A percentile compares a stretch with the other conserved stretches of the same genome.
These are phyloP conservation scores for Thumatha senex DNA, from an alignment of 2,888 invertebrate species.

Conservation along the genomic window DNA sequence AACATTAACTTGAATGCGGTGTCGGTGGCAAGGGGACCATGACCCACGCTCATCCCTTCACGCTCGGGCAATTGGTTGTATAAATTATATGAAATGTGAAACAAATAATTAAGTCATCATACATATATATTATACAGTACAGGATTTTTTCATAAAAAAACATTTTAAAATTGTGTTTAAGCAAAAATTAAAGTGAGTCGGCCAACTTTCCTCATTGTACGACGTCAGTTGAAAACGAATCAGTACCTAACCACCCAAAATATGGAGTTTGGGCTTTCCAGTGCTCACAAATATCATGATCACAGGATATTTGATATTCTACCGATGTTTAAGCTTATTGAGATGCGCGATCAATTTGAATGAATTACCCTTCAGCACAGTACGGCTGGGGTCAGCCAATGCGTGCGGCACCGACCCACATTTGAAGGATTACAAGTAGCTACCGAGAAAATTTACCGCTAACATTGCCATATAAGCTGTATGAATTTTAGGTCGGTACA, in stretches of 20 bases:
- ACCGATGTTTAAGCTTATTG: constrained; percentile 36
- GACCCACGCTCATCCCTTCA: constrained; percentile 43
- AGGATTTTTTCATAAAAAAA: too few species aligned
- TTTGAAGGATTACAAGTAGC: constrained; percentile 82
- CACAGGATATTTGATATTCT: constrained; percentile 27
- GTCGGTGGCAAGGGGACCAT: constrained; percentile 36
- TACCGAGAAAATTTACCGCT: constrained; percentile 82
- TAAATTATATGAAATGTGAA: constrained; percentile 23
- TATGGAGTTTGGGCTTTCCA: too few species aligned
- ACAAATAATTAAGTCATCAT: constrained; percentile 17
- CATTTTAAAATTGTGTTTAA: too few species aligned
- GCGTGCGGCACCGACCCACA: constrained; percentile 80
- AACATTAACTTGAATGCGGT: constrained; percentile 24
- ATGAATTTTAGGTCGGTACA: constrained; percentile 82
- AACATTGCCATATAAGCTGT: constrained; percentile 82
- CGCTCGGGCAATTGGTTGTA: constrained; percentile 37
- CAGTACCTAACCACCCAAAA: too few species aligned
- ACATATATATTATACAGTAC: too few species aligned
- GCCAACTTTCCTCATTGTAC: too few species aligned
- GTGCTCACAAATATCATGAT: not conserved
- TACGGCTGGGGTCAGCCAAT: constrained; percentile 72
- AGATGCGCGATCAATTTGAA: constrained; percentile 61
- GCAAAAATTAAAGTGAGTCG: too few species aligned
- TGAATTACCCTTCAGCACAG: constrained; percentile 69
- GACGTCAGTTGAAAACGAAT: too few species aligned